Percentiles rank a stretch among this genome's conserved stretches.
Conservation (phyloP, 2,113 vertebrate species). For the Triplophysa siluroides region DNA sequence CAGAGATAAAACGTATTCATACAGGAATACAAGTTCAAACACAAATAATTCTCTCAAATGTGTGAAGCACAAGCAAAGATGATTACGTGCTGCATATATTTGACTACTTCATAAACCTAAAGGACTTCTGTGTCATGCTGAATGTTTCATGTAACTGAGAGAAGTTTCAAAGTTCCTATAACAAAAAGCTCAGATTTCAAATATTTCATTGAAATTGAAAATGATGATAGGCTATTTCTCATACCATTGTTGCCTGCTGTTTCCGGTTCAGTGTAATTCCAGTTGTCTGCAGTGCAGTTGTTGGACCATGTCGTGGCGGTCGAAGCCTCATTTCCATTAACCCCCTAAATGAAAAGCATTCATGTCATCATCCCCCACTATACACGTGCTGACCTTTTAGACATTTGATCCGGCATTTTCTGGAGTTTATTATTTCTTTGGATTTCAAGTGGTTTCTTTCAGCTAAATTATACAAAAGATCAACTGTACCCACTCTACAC, state of each 20-base stretch:
- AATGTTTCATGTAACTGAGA: neutral
- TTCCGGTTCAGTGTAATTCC: slow-evolving; percentile 32
- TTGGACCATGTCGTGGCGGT: slow-evolving; percentile 28
- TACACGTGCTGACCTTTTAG: neutral
- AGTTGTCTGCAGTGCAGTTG: slow-evolving; percentile 10
- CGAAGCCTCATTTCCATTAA: slow-evolving; percentile 43
- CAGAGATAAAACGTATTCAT: neutral
- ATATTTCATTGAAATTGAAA: neutral
- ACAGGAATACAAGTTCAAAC: neutral
- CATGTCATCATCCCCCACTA: neutral
- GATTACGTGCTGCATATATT: neutral
- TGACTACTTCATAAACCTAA: neutral
- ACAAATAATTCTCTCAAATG: neutral
- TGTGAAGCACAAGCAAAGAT: neutral
- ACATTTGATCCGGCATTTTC: neutral
- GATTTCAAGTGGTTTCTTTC: neutral
- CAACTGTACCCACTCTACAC: neutral
- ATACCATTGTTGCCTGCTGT: slow-evolving; percentile 33
- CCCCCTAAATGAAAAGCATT: slow-evolving; percentile 34
- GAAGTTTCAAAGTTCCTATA: slow-evolving; percentile 8
- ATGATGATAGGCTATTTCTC: neutral
- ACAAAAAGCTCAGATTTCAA: neutral
- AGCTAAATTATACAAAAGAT: too few species aligned
- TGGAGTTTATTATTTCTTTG: neutral
- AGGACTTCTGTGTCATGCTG: neutral